Evolutionary conservation across 64 coral and sea anemone species (phyloP).

Genomic region (Porites australiensis): DNA sequence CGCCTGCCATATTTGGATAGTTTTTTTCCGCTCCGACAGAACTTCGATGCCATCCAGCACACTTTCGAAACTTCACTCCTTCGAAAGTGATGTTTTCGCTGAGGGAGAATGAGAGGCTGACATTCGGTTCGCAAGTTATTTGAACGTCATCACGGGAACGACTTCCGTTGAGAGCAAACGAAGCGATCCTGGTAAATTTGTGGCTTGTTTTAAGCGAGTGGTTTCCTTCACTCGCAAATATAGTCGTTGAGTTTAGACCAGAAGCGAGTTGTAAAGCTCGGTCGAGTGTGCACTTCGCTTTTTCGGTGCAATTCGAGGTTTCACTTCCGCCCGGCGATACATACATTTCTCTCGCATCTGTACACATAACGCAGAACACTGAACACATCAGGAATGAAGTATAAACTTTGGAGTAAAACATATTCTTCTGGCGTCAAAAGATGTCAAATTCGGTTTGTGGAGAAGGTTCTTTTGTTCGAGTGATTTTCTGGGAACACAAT

Average conservation of each 20-base stretch:
- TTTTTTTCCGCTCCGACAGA: constrained; percentile 8
- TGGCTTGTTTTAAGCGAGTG: constrained; percentile 43
- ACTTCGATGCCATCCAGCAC: constrained; percentile 79
- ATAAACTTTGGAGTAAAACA: too few species aligned
- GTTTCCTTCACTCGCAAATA: constrained; percentile 50
- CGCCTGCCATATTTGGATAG: constrained; percentile 25
- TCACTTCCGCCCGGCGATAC: constrained; percentile 33
- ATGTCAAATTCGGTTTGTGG: too few species aligned
- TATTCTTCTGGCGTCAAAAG: too few species aligned
- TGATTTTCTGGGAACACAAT: too few species aligned
- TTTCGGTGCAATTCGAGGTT: constrained; percentile 14
- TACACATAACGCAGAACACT: too few species aligned
- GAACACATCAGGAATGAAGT: too few species aligned
- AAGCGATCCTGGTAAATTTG: constrained; percentile 18
- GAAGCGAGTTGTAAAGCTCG: constrained; percentile 1
- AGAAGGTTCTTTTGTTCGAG: too few species aligned
- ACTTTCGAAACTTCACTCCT: constrained; percentile 52
- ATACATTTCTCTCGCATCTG: neutral
- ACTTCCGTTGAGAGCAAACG: constrained; percentile 55
- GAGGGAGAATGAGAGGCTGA: constrained; percentile 68
- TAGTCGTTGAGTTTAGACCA: constrained; percentile 8
- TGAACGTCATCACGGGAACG: constrained; percentile 15
- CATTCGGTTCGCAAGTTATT: constrained; percentile 40
- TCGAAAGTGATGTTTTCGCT: constrained; percentile 65
- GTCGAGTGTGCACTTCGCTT: constrained; percentile 30